Conservation (phyloP, 2,888 invertebrate species). For the Trissolcus brochymenae region DNA sequence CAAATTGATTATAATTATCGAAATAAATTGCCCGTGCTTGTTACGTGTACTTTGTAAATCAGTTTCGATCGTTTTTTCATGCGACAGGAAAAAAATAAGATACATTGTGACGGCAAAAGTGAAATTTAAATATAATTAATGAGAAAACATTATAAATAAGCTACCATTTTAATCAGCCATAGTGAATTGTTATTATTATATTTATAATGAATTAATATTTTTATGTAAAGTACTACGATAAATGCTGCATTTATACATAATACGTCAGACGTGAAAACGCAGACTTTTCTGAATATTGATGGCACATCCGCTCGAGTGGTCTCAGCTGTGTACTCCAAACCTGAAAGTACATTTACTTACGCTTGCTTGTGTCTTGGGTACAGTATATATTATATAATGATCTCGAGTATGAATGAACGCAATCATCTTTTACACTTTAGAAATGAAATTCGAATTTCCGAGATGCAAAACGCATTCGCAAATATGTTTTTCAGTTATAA, state of each 20-base stretch:
- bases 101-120: not conserved
- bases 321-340: conserved; percentile 43
- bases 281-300: conserved; percentile 38
- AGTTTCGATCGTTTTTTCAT: too few relatives aligned
- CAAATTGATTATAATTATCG: conserved; percentile 21
- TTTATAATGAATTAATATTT: too few relatives aligned
- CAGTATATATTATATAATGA: conserved; percentile 23
- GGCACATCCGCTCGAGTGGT: conserved; percentile 30
- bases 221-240: too few relatives aligned
- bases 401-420: conserved; percentile 17
- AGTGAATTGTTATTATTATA: not conserved
- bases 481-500: too few relatives aligned
- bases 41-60: conserved; percentile 15
- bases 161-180: not conserved
- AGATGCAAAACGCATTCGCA: too few relatives aligned
- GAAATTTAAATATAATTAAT: not conserved
- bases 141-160: not conserved
- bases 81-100: too few relatives aligned
- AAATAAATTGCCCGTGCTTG: conserved; percentile 13
- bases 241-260: conserved; percentile 29
- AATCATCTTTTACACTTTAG: not conserved
- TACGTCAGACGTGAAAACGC: conserved; percentile 30
- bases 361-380: conserved; percentile 20
- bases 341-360: conserved; percentile 43
- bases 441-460: conserved; percentile 26